These are phyloP conservation scores for Danio kyathit DNA, from an alignment of 2,797 vertebrate species.

Conservation along the genomic window DNA sequence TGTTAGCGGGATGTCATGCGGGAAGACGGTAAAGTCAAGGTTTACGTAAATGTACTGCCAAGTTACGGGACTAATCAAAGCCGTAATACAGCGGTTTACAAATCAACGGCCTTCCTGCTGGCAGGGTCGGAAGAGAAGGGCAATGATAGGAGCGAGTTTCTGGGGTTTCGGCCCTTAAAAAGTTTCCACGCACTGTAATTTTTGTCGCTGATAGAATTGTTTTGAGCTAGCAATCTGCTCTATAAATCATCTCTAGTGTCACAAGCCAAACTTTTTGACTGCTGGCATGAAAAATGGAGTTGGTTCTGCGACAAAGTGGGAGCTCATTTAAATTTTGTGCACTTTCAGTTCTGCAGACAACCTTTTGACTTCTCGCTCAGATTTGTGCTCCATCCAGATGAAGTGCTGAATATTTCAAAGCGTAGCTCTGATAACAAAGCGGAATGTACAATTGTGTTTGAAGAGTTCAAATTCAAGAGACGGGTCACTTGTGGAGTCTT, in stretches of 20 bases:
- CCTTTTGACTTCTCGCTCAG: conserved; percentile 23
- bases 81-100: conserved; percentile 1
- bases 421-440: conserved; percentile 1
- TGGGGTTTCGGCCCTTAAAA: neutral
- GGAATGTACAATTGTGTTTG: neutral
- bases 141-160: neutral
- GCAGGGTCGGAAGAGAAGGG: neutral
- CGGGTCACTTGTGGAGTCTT: neutral
- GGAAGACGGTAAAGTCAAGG: neutral
- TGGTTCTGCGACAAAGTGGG: neutral
- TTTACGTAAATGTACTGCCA: conserved; percentile 24
- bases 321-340: neutral
- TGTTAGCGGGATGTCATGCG: conserved; percentile 26
- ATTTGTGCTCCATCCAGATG: neutral
- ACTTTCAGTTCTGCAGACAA: conserved; percentile 6
- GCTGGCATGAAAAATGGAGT: neutral
- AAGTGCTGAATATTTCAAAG: conserved; percentile 26
- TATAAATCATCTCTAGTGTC: neutral
- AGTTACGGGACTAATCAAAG: conserved; percentile 20
- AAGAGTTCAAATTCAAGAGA: conserved; percentile 12
- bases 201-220: conserved; percentile 3
- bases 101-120: conserved; percentile 2
- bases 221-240: neutral
- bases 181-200: neutral
- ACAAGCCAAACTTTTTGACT: conserved; percentile 3